phyloP scores from a whole-genome alignment of 2,797 vertebrate genomes.

The Gadopsis marmoratus region DNA sequence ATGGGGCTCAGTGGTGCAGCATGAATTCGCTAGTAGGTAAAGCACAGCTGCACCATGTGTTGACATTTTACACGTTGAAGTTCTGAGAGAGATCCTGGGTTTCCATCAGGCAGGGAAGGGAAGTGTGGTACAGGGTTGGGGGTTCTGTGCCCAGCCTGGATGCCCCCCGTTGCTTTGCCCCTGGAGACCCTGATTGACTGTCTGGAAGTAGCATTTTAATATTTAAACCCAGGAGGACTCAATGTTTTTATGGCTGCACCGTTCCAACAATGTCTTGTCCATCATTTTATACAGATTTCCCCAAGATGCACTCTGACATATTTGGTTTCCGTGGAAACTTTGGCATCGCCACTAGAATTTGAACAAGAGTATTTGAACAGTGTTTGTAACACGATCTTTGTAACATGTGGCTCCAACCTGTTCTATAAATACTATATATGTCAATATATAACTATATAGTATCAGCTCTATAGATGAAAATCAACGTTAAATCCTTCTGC shows the following conservation, averaged over 20 bases:
- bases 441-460: not conserved
- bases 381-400: not conserved
- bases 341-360: not conserved
- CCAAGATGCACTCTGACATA: not conserved
- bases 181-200: too few species aligned
- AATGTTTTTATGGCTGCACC: not conserved
- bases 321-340: not conserved
- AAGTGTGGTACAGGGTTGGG: not conserved
- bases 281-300: not conserved
- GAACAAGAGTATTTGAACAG: not conserved
- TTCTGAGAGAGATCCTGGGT: not conserved
- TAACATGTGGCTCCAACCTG: not conserved
- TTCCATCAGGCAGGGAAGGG: too few species aligned
- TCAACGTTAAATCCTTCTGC: too few species aligned
- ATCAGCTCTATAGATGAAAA: not conserved
- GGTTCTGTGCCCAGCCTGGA: too few species aligned
- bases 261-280: not conserved
- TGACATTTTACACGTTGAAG: not conserved
- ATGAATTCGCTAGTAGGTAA: not conserved
- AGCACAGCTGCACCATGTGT: not conserved
- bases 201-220: not conserved
- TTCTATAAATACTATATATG: too few species aligned
- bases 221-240: not conserved
- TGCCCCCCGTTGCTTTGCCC: too few species aligned
- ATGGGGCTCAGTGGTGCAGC: not conserved